phyloP scores from a whole-genome alignment of 2,797 vertebrate genomes.

The Miichthys miiuy region DNA sequence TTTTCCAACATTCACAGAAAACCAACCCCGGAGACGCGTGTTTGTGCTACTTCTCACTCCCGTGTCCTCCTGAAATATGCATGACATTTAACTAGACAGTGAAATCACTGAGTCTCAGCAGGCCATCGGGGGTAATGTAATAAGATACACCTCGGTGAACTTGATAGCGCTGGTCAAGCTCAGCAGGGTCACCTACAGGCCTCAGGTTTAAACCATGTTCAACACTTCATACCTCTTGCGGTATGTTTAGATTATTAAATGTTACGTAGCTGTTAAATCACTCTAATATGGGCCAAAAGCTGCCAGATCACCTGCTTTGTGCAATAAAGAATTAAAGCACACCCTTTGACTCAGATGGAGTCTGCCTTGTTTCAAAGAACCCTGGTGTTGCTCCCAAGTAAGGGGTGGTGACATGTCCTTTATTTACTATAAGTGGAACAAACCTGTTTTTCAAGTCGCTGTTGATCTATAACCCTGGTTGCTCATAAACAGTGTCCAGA shows the following conservation, averaged over 20 bases:
- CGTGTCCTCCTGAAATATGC: slow-evolving; percentile 70
- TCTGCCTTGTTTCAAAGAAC: slow-evolving; percentile 18
- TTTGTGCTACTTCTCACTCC: slow-evolving; percentile 52
- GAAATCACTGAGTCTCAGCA: slow-evolving; percentile 56
- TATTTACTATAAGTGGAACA: slow-evolving; percentile 68
- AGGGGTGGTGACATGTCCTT: slow-evolving; percentile 49
- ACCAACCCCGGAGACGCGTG: background rate
- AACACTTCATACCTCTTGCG: background rate
- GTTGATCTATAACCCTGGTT: slow-evolving; percentile 65
- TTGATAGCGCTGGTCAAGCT: slow-evolving; percentile 58
- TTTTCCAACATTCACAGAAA: slow-evolving; percentile 34
- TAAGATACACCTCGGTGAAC: slow-evolving; percentile 49
- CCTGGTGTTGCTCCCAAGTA: slow-evolving; percentile 1
- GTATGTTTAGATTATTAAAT: slow-evolving; percentile 6
- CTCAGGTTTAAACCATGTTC: background rate
- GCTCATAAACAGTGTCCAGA: slow-evolving; percentile 47
- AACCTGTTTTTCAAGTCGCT: slow-evolving; percentile 76
- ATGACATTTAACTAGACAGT: slow-evolving; percentile 62
- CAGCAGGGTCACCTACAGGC: slow-evolving; percentile 58
- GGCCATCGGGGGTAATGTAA: slow-evolving; percentile 53
- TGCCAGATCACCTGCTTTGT: background rate
- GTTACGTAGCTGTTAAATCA: background rate
- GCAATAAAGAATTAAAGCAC: background rate
- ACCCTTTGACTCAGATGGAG: slow-evolving; percentile 17
- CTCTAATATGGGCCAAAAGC: slow-evolving; percentile 47